Base-by-base conservation (phyloP, 37 sponge, comb jelly and placozoan species). In the Theonella swinhoei region DNA sequence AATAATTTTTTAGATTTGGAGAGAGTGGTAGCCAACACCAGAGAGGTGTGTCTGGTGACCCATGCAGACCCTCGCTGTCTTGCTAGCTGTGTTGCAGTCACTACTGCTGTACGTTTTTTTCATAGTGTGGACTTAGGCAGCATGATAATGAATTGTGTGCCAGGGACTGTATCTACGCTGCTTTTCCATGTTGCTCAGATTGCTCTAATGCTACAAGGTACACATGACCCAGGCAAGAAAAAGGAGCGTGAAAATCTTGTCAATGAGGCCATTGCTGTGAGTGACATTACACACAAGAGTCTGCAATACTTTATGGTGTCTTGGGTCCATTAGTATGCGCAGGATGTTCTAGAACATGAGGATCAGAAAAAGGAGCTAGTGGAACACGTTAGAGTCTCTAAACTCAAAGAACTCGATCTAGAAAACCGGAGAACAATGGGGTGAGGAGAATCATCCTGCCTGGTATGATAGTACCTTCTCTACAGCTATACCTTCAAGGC, bases 21-120 rank as follows among this genome's bases (percentile, higher is more conserved):
- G 30, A 88, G 62, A 36, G 94, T 96, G 47, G 42, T 84, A 4
- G 69, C 64, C 0, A 94, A 96, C 79, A 94, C 97, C 0, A 42
- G 31, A 0, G 81, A 83, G 32, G 89, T 96, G 25, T 62, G 87
- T 20, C 63, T 39, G 26, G 81, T 75, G 5, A 96, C 97, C 4
- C 97, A 96, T 77, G 91, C 94, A 62, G 97, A 96, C 64, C 97
- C 97, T 39, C 78, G 97, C 25, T 96, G 97, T 85, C 25, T 80
- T 3, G 97, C 97, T 29, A 91, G 92, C 84, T 94, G 94, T 72
- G 85, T 91, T 2, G 89, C 92, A 24, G 85, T 91, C 59, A 96
- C 97, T 5, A 96, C 92, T 62, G 92, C 95, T 19, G 95, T 95
- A 80, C 70, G 95, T 68, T 42, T 43, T 24, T 30, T 14, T 20